Conservation (phyloP, 2,888 invertebrate genomes). For the Lepidochrysops patricia region DNA sequence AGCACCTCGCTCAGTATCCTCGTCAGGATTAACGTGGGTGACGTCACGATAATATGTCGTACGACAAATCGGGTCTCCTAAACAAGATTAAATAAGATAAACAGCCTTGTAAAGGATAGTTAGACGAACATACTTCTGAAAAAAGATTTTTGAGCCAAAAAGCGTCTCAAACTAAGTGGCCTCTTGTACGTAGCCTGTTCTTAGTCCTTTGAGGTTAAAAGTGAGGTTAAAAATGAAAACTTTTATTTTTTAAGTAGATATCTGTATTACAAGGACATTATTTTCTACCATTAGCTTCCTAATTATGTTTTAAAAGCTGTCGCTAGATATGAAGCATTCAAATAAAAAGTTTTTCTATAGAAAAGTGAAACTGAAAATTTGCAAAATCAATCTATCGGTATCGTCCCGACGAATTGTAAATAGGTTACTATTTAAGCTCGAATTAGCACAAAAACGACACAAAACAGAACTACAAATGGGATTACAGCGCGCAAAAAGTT, state of each 20-base stretch:
- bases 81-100: background rate
- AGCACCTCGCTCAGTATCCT: conserved; percentile 23
- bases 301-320: too few relatives aligned
- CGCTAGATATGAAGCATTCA: too few relatives aligned
- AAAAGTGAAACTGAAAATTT: background rate
- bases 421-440: conserved; percentile 4
- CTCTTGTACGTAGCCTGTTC: too few relatives aligned
- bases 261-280: too few relatives aligned
- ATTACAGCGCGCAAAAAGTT: conserved; percentile 30
- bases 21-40: conserved; percentile 26
- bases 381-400: background rate
- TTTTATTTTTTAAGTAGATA: too few relatives aligned
- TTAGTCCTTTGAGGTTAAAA: too few relatives aligned
- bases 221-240: too few relatives aligned
- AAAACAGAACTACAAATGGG: conserved; percentile 19
- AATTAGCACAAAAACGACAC: conserved; percentile 26
- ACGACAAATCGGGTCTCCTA: background rate
- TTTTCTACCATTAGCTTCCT: too few relatives aligned
- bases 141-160: too few relatives aligned
- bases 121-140: too few relatives aligned
- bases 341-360: background rate
- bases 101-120: too few relatives aligned
- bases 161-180: too few relatives aligned
- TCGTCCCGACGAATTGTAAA: conserved; percentile 13
- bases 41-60: conserved; percentile 17